Conservation (phyloP, 2,797 vertebrate species). For the Cirrhinus mrigala region DNA sequence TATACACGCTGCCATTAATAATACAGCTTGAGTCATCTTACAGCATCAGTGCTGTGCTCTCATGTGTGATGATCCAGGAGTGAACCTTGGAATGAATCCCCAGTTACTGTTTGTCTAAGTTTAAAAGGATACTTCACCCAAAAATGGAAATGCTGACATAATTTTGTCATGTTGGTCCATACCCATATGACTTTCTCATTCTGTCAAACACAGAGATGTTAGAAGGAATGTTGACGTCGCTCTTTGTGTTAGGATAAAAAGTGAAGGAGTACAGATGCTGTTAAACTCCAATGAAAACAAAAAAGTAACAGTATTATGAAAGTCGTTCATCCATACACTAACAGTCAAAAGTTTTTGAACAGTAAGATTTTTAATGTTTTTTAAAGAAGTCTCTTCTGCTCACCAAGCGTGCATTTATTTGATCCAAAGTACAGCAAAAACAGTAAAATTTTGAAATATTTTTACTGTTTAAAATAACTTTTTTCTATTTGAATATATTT, state of each 20-base stretch:
- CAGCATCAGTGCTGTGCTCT: constrained; percentile 7
- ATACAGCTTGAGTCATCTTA: constrained; percentile 41
- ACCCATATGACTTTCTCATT: background rate
- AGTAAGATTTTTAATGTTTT: too few relatives aligned
- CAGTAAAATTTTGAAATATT: too few relatives aligned
- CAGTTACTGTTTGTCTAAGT: constrained; percentile 10
- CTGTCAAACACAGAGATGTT: background rate
- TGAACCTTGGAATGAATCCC: constrained; percentile 8
- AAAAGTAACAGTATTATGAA: background rate
- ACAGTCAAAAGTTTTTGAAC: too few relatives aligned
- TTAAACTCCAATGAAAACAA: background rate
- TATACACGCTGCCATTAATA: constrained; percentile 49
- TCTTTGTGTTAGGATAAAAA: background rate
- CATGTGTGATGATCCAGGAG: constrained; percentile 28
- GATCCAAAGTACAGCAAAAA: too few relatives aligned
- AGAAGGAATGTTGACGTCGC: background rate
- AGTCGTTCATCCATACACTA: background rate
- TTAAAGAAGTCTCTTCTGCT: too few relatives aligned
- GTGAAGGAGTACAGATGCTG: background rate
- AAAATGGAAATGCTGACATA: background rate
- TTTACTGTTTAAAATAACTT: too few relatives aligned
- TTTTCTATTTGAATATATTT: too few relatives aligned
- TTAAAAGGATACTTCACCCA: background rate
- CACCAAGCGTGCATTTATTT: too few relatives aligned
- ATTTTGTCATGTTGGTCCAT: background rate